Evolutionary conservation across 2,888 invertebrate genomes (phyloP), one percentile per base, ranked within the genome.

Genomic region (Sipunculus nudus): DNA sequence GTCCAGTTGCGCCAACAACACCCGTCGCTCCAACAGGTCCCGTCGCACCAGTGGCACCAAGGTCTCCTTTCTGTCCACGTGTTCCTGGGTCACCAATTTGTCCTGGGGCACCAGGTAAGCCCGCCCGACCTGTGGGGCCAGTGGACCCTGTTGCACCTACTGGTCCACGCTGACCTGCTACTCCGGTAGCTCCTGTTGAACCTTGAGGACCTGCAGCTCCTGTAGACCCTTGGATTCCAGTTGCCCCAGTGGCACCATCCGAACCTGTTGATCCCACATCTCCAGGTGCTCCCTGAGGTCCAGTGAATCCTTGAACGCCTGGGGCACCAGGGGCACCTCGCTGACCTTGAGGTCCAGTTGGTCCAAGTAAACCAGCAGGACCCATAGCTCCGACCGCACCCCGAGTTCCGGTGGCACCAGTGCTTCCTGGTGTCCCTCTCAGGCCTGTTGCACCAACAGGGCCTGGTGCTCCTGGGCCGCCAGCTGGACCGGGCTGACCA

Each of bases 171-270:
- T 29, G 10, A 46, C 46, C 65, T 39, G 32, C 43, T 13, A 16
- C 35, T 29, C 49, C 65, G 43, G 41, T 54, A 13, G 41, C 39
- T 19, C 59, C 65, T 40, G 19, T 31, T 21, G 16, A 13, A 19
- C 32, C 62, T 35, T 29, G 16, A 29, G 13, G n/a, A 6, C 29
- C 62, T 39, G 23, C 47, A 23, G 10, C 29, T 2, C 64, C 64
- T 43, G 35, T 45, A 13, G 35, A n/a, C n/a, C 65, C 65, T n/a
- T n/a, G n/a, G n/a, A n/a, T n/a, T n/a, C n/a, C 66, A 5, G 52
- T 43, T 13, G 49, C 28, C 21, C 63, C 66, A 26, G 23, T 29
- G 6, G 32, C 6, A 43, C 66, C 66, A 26, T 43, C 28, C 8
- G 13, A 23, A 35, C 66, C 66, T n/a, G 28, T 38, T 21, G 31